phyloP scores from a whole-genome alignment of 2,113 vertebrate species.

The Alosa alosa region DNA sequence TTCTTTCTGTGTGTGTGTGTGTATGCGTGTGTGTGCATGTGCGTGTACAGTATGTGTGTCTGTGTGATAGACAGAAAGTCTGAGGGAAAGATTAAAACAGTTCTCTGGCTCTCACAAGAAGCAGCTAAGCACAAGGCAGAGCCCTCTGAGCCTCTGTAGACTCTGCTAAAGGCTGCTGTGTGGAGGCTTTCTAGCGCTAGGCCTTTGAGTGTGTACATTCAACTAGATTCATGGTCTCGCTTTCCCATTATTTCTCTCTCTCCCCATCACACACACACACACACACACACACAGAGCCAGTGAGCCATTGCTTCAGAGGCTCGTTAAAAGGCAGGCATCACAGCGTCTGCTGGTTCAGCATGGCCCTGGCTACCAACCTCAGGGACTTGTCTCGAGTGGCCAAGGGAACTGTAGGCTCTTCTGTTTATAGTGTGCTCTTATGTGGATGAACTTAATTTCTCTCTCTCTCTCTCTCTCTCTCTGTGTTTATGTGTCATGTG shows the following conservation, averaged over 20 bases:
- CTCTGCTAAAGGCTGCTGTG: neutral
- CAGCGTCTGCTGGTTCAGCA: neutral
- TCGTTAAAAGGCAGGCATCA: neutral
- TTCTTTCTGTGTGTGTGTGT: neutral
- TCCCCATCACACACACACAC: conserved; percentile 9
- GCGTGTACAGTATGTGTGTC: no score
- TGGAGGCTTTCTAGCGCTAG: neutral
- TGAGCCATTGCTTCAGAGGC: neutral
- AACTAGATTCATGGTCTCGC: neutral
- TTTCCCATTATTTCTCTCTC: neutral
- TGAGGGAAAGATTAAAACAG: neutral
- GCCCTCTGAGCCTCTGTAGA: neutral
- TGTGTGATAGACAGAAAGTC: no score
- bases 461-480: neutral
- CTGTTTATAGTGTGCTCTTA: neutral
- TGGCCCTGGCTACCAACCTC: conserved; percentile 2
- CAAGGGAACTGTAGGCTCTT: neutral
- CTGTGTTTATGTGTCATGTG: neutral
- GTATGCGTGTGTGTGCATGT: neutral
- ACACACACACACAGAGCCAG: conserved; percentile 18
- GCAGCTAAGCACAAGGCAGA: neutral
- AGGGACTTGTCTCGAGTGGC: neutral
- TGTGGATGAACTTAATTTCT: neutral
- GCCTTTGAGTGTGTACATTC: no score
- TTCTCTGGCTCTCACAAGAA: neutral